phyloP scores from a whole-genome alignment of 2,888 invertebrate genomes.

The Leptarthrus brevirostris region DNA sequence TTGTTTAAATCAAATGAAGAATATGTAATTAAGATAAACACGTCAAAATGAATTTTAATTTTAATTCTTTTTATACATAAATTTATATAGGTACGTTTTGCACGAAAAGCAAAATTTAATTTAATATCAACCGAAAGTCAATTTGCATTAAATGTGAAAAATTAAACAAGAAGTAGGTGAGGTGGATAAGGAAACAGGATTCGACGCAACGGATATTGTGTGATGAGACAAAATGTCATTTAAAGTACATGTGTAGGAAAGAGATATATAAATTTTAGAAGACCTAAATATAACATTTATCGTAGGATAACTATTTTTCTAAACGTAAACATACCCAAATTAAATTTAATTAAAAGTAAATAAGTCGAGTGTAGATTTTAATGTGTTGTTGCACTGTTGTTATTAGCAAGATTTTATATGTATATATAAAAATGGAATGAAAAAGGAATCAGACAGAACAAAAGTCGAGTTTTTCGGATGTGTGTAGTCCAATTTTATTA shows the following conservation, averaged over 20 bases:
- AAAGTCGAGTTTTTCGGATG: not conserved
- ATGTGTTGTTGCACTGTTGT: conserved; percentile 36
- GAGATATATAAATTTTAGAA: conserved; percentile 27
- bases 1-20: not conserved
- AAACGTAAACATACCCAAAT: not conserved
- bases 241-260: conserved; percentile 37
- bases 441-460: not conserved
- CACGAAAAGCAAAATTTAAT: not conserved
- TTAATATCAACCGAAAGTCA: conserved; percentile 22
- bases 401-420: conserved; percentile 30
- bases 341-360: conserved; percentile 10
- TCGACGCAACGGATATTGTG: conserved; percentile 29
- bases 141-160: conserved; percentile 29
- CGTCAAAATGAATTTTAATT: not conserved
- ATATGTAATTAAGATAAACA: not conserved
- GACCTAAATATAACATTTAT: conserved; percentile 2
- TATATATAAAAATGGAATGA: conserved; percentile 1
- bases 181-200: not conserved
- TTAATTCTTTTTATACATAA: not conserved
- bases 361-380: conserved; percentile 25
- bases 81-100: not conserved
- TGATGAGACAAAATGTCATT: conserved; percentile 33
- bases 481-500: not conserved
- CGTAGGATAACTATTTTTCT: conserved; percentile 26
- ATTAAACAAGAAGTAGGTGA: too few relatives aligned